phyloP scores from a whole-genome alignment of 2,888 invertebrate genomes.

The Harpalus rufipes region DNA sequence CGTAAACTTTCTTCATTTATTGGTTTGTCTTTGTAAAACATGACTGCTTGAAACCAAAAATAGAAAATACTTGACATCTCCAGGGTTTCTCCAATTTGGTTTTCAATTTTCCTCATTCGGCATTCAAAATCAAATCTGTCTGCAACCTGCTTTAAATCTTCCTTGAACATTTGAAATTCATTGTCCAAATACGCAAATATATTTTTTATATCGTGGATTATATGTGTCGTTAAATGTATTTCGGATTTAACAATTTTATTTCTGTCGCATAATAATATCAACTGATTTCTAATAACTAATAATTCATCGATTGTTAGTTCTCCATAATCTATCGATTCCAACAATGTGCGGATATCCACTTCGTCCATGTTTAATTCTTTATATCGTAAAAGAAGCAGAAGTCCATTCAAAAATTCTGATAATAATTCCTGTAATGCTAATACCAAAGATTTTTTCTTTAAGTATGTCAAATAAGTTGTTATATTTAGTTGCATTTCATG shows the following conservation, averaged over 20 bases:
- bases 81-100: not conserved
- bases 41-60: constrained; percentile 6
- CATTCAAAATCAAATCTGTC: constrained; percentile 30
- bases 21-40: not conserved
- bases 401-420: constrained; percentile 2
- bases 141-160: not conserved
- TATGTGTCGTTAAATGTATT: constrained; percentile 7
- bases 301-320: constrained; percentile 11
- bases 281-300: not conserved
- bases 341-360: not conserved
- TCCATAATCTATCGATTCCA: not conserved
- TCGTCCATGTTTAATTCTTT: not conserved
- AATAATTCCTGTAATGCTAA: not conserved
- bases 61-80: constrained; percentile 10
- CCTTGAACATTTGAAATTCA: constrained; percentile 11
- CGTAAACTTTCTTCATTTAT: not conserved
- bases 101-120: not conserved
- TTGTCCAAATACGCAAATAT: not conserved
- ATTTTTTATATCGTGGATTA: not conserved
- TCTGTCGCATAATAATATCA: not conserved
- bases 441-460: not conserved
- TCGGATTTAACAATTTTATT: not conserved
- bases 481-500: not conserved
- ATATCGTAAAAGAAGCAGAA: not conserved
- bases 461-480: not conserved